Percentiles rank a stretch among this genome's conserved stretches.
Evolutionary conservation across 2,113 vertebrate genomes (phyloP).

Genomic region (Hippocampus mohnikei): DNA sequence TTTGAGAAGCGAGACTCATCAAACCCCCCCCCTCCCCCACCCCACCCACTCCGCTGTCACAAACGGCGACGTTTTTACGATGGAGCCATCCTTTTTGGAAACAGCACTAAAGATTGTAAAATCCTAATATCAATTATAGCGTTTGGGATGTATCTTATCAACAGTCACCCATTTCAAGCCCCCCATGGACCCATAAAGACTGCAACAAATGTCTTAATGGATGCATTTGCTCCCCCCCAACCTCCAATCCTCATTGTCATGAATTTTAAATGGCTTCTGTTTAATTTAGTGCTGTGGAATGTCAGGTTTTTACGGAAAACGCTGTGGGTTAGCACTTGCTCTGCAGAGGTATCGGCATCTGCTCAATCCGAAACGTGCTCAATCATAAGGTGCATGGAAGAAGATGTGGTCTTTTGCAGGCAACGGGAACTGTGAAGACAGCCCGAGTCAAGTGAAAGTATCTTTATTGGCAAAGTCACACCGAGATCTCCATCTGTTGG

Average conservation of each 20-base stretch:
- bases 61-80: constrained; percentile 16
- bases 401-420: constrained; percentile 46
- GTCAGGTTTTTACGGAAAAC: constrained; percentile 35
- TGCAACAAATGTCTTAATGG: constrained; percentile 54
- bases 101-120: constrained; percentile 30
- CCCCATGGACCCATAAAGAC: constrained; percentile 27
- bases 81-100: no score
- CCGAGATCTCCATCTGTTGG: constrained; percentile 48
- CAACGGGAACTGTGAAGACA: constrained; percentile 40
- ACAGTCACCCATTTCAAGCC: constrained; percentile 15
- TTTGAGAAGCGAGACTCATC: constrained; percentile 34
- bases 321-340: constrained; percentile 26
- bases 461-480: constrained; percentile 44
- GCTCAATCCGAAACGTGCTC: constrained; percentile 23
- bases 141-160: constrained; percentile 21
- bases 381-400: constrained; percentile 14
- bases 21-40: constrained; percentile 27
- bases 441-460: constrained; percentile 25
- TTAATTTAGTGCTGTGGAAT: constrained; percentile 54
- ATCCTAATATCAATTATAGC: constrained; percentile 19
- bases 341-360: constrained; percentile 8
- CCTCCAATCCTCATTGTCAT: constrained; percentile 26
- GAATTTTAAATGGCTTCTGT: constrained; percentile 55
- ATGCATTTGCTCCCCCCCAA: constrained; percentile 40
- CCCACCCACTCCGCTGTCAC: constrained; percentile 14